Evolutionary conservation across 2,797 vertebrate genomes (phyloP), one percentile per base, ranked within the genome.

Genomic region (Macroramphosus scolopax): DNA sequence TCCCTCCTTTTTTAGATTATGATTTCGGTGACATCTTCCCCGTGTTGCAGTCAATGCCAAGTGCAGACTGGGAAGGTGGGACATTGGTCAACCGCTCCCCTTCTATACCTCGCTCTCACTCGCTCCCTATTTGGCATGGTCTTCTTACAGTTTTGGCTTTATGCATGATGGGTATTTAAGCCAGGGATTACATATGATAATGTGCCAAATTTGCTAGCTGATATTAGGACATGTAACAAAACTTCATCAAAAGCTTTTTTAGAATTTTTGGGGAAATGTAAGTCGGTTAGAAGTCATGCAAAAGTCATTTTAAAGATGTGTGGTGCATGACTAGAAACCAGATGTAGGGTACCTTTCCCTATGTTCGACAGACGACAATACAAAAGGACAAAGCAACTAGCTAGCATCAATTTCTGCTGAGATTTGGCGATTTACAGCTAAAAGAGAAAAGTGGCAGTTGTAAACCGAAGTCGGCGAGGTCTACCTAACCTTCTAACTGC

Each of bases 41-140:
- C 66, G 93, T 95, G 92, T 92, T 93, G 94, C 95, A 94, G 93
- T 92, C 96, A 89, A 84, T 96, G 86, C 95, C 94, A 91, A 95
- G 90, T 94, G 92, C 93, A 94, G 95, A 94, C 92, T 99, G 96
- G 96, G 96, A 97, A 98, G 96, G 96, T 99, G 95, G 94, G 95
- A 92, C 86, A 86, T 77, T 83, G 76, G 88, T 93, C 88, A 79
- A 86, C 83, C 86, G 81, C 63, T 63, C 54, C 65, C 62, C 47
- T 58, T 28, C 41, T 43, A 38, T 18, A 47, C 35, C 28, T 47
- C 32, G 20, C 35, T 11, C 55, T 42, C 57, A 42, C 36, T 45
- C 31, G 26, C 18, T 26, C n/a, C 18, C 39, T 48, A 8, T 75
- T 49, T 71, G 13, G 82, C 88, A 87, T 90, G 89, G 77, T 77